These are phyloP conservation scores for Xylota sylvarum DNA, from an alignment of 2,888 invertebrate species.

Conservation along the genomic window DNA sequence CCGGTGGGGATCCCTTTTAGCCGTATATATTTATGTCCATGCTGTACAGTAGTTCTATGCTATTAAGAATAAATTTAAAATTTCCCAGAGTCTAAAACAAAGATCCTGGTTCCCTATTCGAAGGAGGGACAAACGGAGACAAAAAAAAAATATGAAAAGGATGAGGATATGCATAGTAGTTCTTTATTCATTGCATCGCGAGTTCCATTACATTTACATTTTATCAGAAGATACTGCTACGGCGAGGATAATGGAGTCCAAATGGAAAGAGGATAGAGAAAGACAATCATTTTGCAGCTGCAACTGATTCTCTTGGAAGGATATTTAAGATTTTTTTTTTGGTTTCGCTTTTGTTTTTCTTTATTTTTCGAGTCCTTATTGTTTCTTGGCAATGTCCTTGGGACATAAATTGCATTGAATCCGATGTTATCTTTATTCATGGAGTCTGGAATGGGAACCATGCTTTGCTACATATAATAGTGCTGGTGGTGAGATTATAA, in stretches of 20 bases:
- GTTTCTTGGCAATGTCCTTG: constrained; percentile 17
- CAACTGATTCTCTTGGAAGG: constrained; percentile 11
- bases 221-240: constrained; percentile 24
- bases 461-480: constrained; percentile 7
- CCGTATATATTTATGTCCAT: too few relatives aligned
- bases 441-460: neutral
- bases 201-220: constrained; percentile 56
- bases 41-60: too few relatives aligned
- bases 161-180: constrained; percentile 58
- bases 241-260: constrained; percentile 51
- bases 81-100: too few relatives aligned
- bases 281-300: constrained; percentile 9
- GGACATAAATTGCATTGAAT: constrained; percentile 48
- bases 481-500: constrained; percentile 27
- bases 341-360: neutral
- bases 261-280: neutral
- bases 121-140: too few relatives aligned
- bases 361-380: constrained; percentile 15
- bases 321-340: too few relatives aligned
- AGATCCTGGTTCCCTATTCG: too few relatives aligned
- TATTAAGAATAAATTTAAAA: too few relatives aligned
- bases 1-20: too few relatives aligned
- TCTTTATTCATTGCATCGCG: constrained; percentile 61
- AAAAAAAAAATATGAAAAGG: neutral
- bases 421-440: neutral